Evolutionary conservation across 2,113 vertebrate genomes (phyloP).

Genomic region (Mirza zaza): DNA sequence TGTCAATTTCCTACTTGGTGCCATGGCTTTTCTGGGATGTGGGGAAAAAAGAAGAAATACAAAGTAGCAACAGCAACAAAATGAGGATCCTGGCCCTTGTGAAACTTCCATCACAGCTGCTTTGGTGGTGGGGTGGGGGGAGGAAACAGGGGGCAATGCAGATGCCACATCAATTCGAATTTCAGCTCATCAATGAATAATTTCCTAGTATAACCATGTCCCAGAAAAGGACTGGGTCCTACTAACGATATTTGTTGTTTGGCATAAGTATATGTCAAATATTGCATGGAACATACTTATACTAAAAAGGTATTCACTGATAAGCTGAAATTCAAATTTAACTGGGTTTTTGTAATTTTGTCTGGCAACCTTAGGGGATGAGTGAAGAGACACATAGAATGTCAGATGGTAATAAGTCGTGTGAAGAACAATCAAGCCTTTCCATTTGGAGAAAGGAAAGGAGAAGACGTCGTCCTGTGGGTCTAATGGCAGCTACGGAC

Average conservation of each 20-base stretch:
- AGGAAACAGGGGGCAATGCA: no score
- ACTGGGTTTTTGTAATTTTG: neutral
- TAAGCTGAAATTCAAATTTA: neutral
- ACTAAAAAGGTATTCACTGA: neutral
- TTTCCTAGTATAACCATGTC: neutral
- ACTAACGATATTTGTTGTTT: neutral
- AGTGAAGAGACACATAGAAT: neutral
- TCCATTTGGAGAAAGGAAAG: neutral
- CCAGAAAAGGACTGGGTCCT: neutral
- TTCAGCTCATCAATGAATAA: neutral
- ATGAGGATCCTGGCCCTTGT: no score
- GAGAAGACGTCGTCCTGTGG: fast-evolving
- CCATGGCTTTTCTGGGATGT: neutral
- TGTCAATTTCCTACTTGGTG: no score
- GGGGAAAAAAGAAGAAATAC: neutral
- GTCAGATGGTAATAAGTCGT: neutral
- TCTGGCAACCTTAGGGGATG: neutral
- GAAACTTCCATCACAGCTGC: no score
- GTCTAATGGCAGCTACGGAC: fast-evolving
- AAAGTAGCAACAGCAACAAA: neutral
- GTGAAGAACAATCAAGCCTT: neutral
- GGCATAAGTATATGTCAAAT: neutral
- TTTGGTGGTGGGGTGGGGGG: no score
- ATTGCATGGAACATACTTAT: neutral
- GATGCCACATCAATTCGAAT: neutral